Conservation (phyloP, 2,797 vertebrate genomes). For the Hyperoplus lanceolatus region DNA sequence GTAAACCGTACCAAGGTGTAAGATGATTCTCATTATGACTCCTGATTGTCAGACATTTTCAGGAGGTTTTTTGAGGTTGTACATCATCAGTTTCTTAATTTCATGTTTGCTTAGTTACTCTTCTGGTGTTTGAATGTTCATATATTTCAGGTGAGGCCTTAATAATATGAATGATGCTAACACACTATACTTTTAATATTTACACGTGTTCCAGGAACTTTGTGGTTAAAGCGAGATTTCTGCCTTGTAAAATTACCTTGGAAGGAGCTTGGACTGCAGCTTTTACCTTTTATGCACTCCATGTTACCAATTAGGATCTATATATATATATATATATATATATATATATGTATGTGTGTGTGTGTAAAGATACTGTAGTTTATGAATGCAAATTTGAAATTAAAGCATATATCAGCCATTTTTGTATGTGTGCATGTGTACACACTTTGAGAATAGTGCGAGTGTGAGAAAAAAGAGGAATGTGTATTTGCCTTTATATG, state of each 20-base stretch:
- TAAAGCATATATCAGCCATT: not conserved
- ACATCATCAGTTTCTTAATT: not conserved
- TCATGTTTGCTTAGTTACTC: not conserved
- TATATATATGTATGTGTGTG: too few relatives aligned
- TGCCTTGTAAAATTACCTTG: constrained; percentile 23
- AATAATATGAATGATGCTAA: constrained; percentile 2
- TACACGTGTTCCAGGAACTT: constrained; percentile 18
- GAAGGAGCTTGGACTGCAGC: constrained; percentile 7
- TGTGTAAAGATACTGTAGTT: too few relatives aligned
- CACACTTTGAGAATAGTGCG: constrained; percentile 6
- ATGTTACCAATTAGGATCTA: constrained; percentile 9
- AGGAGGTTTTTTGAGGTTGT: not conserved
- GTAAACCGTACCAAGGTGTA: not conserved
- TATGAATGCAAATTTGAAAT: constrained; percentile 18
- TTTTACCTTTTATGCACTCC: constrained; percentile 32
- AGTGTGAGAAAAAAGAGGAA: constrained; percentile 21
- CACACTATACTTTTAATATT: not conserved
- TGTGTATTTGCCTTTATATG: constrained; percentile 28
- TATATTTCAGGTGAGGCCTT: constrained; percentile 4
- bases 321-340: not conserved
- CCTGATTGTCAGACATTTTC: too few relatives aligned
- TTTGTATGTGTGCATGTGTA: not conserved
- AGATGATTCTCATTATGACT: not conserved
- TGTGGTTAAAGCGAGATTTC: constrained; percentile 28
- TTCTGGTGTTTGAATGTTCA: not conserved